These are phyloP conservation scores for Rhinolophus ferrumequinum DNA, from an alignment of 2,113 vertebrate species.

Conservation along the genomic window DNA sequence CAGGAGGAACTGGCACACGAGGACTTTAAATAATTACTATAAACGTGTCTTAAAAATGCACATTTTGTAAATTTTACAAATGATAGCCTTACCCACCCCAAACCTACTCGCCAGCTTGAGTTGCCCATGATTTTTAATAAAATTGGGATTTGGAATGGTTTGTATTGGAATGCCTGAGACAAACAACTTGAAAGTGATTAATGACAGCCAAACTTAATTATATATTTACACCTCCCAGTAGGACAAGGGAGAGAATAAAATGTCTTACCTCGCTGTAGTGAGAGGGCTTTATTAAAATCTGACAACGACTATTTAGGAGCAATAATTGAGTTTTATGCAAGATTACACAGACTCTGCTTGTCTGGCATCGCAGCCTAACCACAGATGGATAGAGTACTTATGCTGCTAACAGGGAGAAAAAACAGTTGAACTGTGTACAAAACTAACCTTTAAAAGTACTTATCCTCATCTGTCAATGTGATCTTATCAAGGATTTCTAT, in stretches of 20 bases:
- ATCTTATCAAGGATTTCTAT: conserved; percentile 72
- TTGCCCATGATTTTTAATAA: conserved; percentile 66
- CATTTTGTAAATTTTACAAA: neutral
- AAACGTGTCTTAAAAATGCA: neutral
- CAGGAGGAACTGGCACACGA: neutral
- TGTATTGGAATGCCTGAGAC: conserved; percentile 52
- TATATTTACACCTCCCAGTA: conserved; percentile 70
- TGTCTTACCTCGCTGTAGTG: conserved; percentile 33
- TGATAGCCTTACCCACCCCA: neutral
- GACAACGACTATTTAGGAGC: conserved; percentile 63
- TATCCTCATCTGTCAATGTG: conserved; percentile 71
- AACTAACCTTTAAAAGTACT: conserved; percentile 59
- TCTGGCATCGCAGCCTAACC: conserved; percentile 41
- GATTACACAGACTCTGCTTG: conserved; percentile 65
- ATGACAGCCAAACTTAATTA: conserved; percentile 73
- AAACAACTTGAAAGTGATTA: conserved; percentile 70
- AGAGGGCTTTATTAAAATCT: conserved; percentile 67
- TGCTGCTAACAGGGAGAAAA: conserved; percentile 23
- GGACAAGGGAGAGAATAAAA: conserved; percentile 65
- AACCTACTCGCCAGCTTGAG: neutral
- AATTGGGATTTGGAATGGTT: conserved; percentile 68
- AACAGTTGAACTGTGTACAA: conserved; percentile 43
- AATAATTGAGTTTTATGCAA: conserved; percentile 70
- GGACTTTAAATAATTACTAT: neutral
- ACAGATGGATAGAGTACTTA: neutral